phyloP scores from a whole-genome alignment of 2,888 invertebrate species.

The Drosophila limbata region DNA sequence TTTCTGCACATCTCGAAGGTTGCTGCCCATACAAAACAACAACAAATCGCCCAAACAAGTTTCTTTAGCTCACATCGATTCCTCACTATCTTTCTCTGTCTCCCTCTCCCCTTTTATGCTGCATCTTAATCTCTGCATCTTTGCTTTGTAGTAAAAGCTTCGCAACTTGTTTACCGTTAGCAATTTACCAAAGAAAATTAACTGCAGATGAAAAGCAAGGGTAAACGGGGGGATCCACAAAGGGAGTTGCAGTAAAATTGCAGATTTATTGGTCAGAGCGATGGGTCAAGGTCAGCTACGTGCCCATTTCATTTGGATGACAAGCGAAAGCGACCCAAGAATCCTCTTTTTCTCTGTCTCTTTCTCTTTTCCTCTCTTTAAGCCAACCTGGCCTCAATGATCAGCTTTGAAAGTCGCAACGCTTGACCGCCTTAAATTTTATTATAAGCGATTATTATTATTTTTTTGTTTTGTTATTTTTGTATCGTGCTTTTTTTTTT shows the following conservation, averaged over 20 bases:
- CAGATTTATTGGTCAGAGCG: conserved; percentile 63
- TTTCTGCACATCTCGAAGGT: conserved; percentile 31
- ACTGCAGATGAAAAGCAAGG: conserved; percentile 32
- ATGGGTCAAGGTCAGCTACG: conserved; percentile 81
- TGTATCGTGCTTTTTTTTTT: conserved; percentile 10
- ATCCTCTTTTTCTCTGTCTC: background rate
- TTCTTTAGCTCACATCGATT: conserved; percentile 11
- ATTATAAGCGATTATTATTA: conserved; percentile 58
- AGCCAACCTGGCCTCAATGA: conserved; percentile 29
- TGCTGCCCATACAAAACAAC: conserved; percentile 31
- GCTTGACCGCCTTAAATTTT: conserved; percentile 67
- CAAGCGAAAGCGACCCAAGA: conserved; percentile 61
- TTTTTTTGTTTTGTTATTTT: conserved; percentile 23
- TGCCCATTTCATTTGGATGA: conserved; percentile 74
- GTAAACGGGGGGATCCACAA: background rate
- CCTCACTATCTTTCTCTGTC: conserved; percentile 7
- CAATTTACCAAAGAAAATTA: conserved; percentile 74
- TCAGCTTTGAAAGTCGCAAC: conserved; percentile 55
- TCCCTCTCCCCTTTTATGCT: background rate
- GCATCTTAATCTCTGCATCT: conserved; percentile 21
- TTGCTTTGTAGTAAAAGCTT: conserved; percentile 19
- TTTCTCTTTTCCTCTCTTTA: background rate
- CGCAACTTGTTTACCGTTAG: conserved; percentile 67
- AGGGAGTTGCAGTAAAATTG: conserved; percentile 57
- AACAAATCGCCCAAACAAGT: conserved; percentile 35